These are phyloP conservation scores for Plectropomus leopardus DNA, from an alignment of 2,113 vertebrate species.

Conservation along the genomic window DNA sequence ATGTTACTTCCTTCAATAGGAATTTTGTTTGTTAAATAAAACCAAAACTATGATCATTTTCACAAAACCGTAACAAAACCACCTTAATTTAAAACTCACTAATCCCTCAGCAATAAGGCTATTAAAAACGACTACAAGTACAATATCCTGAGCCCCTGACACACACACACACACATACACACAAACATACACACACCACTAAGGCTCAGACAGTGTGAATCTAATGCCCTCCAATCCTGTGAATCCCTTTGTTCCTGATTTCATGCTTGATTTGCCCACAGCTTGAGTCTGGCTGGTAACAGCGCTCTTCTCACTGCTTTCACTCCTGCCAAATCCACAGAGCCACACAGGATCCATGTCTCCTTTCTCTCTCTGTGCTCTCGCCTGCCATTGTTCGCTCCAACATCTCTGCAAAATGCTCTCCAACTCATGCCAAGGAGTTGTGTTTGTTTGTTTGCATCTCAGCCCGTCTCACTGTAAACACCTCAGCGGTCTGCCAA, in stretches of 20 bases:
- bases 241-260: conserved; percentile 86
- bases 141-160: conserved; percentile 62
- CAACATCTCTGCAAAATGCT: conserved; percentile 52
- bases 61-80: conserved; percentile 46
- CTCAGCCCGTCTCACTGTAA: conserved; percentile 50
- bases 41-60: conserved; percentile 37
- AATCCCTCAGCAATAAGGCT: conserved; percentile 74
- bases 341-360: conserved; percentile 63
- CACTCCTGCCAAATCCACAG: conserved; percentile 80
- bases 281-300: conserved; percentile 80
- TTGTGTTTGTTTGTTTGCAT: conserved; percentile 66
- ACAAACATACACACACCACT: conserved; percentile 45
- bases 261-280: conserved; percentile 83
- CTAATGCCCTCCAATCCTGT: conserved; percentile 82
- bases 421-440: conserved; percentile 66
- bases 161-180: conserved; percentile 37
- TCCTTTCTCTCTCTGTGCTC: conserved; percentile 24
- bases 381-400: conserved; percentile 53
- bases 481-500: conserved; percentile 70
- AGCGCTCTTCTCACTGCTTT: conserved; percentile 74
- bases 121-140: conserved; percentile 73
- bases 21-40: conserved; percentile 25
- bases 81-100: conserved; percentile 68
- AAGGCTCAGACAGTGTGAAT: conserved; percentile 78
- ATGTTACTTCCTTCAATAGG: neutral